Evolutionary conservation across 1,140 invertebrate genomes (phyloP).

Genomic region (Zaprionus africanus): DNA sequence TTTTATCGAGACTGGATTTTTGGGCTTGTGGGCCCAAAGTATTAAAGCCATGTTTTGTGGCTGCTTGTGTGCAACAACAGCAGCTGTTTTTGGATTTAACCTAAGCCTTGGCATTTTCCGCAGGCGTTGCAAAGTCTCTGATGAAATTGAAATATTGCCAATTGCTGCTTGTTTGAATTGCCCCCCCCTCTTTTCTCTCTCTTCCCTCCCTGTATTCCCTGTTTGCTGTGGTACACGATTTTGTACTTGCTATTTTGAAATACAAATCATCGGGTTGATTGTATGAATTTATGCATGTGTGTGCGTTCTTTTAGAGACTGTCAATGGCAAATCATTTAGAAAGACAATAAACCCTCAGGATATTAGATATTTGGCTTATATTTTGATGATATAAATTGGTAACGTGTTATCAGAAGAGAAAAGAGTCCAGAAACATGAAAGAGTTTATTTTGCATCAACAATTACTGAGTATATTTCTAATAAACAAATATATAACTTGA

Average conservation of each 20-base stretch:
- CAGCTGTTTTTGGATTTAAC: slow-evolving; percentile 20
- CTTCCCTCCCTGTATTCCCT: not conserved
- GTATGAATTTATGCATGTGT: not conserved
- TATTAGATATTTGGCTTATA: slow-evolving; percentile 7
- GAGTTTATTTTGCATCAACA: not conserved
- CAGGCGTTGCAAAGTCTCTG: slow-evolving; percentile 20
- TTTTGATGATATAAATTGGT: not conserved
- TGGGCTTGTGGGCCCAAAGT: slow-evolving; percentile 32
- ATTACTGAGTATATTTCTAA: not conserved
- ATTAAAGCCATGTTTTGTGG: slow-evolving; percentile 40
- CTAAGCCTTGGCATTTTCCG: slow-evolving; percentile 7
- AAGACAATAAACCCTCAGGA: not conserved
- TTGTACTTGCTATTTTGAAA: slow-evolving; percentile 16
- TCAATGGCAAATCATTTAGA: slow-evolving; percentile 24
- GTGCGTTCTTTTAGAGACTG: not conserved
- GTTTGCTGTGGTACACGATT: slow-evolving; percentile 1
- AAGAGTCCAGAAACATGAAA: not conserved
- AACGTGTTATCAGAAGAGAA: not conserved
- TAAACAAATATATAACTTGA: not conserved
- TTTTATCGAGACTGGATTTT: slow-evolving; percentile 63
- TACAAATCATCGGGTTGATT: slow-evolving; percentile 23
- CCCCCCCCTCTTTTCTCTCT: not conserved
- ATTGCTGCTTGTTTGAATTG: slow-evolving; percentile 4
- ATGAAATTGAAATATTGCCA: slow-evolving; percentile 27
- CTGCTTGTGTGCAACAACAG: slow-evolving; percentile 8